phyloP scores from a whole-genome alignment of 2,888 invertebrate genomes.

The Kuschelorhynchus macadamiae region DNA sequence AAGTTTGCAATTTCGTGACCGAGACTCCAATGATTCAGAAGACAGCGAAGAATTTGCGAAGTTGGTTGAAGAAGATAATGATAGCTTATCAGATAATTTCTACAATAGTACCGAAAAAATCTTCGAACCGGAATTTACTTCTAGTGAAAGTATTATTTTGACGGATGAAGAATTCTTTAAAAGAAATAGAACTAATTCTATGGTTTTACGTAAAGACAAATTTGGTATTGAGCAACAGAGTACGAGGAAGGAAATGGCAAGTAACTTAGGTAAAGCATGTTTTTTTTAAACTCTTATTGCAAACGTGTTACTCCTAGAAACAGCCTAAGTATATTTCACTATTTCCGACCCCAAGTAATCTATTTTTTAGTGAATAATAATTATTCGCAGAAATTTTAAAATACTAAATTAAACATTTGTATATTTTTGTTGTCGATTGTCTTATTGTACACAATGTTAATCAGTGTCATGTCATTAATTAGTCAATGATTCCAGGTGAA shows the following conservation, averaged over 20 bases:
- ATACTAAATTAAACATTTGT: too few species aligned
- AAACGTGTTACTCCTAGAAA: too few species aligned
- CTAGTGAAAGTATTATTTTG: conserved; percentile 51
- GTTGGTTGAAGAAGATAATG: conserved; percentile 10
- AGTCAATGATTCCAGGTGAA: too few species aligned
- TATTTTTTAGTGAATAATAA: too few species aligned
- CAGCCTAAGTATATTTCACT: too few species aligned
- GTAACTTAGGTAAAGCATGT: too few species aligned
- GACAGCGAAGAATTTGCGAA: conserved; percentile 1
- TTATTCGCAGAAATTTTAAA: too few species aligned
- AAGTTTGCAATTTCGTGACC: conserved; percentile 16
- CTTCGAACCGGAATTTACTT: conserved; percentile 17
- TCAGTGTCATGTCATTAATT: too few species aligned
- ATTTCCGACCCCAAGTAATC: too few species aligned
- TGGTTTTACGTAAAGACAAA: not conserved
- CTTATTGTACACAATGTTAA: too few species aligned
- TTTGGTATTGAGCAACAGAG: not conserved
- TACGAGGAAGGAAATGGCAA: not conserved
- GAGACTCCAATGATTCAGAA: not conserved
- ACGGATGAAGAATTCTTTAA: conserved; percentile 53
- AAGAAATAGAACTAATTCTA: not conserved
- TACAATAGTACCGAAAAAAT: not conserved
- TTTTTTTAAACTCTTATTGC: too few species aligned
- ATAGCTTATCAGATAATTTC: not conserved
- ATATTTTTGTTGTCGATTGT: too few species aligned